Conservation (phyloP, 1,140 invertebrate species). For the Pseudomyrmex flavicornis region DNA sequence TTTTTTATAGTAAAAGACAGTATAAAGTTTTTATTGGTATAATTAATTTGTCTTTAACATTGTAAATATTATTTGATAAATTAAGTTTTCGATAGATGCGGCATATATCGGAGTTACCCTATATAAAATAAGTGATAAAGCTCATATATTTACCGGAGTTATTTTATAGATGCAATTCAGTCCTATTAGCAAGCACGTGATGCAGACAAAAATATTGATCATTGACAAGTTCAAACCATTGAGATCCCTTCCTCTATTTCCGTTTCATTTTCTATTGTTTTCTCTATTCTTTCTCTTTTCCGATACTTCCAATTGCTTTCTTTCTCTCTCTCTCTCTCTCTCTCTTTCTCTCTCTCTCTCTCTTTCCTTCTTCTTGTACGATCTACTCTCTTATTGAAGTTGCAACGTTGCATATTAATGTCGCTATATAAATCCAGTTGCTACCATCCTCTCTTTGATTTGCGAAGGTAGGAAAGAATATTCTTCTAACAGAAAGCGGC, state of each 20-base stretch:
- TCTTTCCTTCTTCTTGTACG: not conserved
- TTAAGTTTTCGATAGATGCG: no score
- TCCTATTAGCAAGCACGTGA: slow-evolving; percentile 71
- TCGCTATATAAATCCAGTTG: slow-evolving; percentile 72
- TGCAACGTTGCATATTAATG: slow-evolving; percentile 79
- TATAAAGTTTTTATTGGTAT: no score
- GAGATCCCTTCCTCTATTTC: slow-evolving; percentile 29
- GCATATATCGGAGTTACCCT: no score
- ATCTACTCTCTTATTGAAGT: slow-evolving; percentile 74
- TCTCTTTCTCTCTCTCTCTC: not conserved
- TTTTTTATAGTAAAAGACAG: no score
- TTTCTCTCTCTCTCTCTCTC: not conserved
- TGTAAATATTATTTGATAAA: no score
- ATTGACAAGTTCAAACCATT: slow-evolving; percentile 68
- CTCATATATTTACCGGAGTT: no score
- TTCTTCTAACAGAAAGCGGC: not conserved
- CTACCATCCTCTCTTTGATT: slow-evolving; percentile 36
- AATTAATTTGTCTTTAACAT: no score
- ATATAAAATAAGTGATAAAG: no score
- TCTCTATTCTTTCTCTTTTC: not conserved
- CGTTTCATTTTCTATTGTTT: no score
- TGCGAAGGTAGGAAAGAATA: not conserved
- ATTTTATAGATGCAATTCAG: slow-evolving; percentile 62
- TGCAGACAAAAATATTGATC: slow-evolving; percentile 79
- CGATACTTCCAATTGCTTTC: not conserved